Evolutionary conservation across 1,140 invertebrate genomes (phyloP), one percentile per base, ranked within the genome.

Genomic region (Drosophila novamexicana): DNA sequence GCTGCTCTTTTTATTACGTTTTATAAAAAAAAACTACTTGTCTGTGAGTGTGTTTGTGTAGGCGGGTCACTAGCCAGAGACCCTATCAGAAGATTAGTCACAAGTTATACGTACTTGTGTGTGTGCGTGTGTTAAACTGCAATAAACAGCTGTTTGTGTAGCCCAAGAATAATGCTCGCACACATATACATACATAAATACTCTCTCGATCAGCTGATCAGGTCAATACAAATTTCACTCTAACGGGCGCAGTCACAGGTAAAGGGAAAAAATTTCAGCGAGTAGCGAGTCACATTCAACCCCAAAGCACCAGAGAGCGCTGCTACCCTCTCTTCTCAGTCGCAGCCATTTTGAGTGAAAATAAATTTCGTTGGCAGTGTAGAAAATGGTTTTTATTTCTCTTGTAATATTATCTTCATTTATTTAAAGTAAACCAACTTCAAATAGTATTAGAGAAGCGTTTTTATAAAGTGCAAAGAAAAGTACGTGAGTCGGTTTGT

Each of bases 171-270:
- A 22, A 29, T 29, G 9, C 10, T 29, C 18, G 6, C 5, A 49
- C 6, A 45, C 16, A 18, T 10, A 29, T 10, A 49, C 47, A 49
- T 49, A 49, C 47, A 29, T 10, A 49, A 42, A 72, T 18, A 10
- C 37, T 56, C 66, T 34, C 61, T 45, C 58, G 84, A 88, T 88
- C 84, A 88, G 84, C 84, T 88, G 84, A 75, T 88, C 70, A 32
- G 40, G 18, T 47, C 54, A 42, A 53, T 61, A 63, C 47, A 52
- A 68, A 71, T 52, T 65, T 34, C 67, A 29, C 76, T 63, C 66
- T 44, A 65, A 37, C 32, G 58, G 9, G 7, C 22, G 37, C 54
- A 29, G 18, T 40, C 53, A 70, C 68, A 77, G 65, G 68, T 79
- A 73, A 63, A 47, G 39, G 18, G 7, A 37, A 57, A 56, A 29